Evolutionary conservation across 2,113 vertebrate genomes (phyloP).

Genomic region (Indicator indicator): DNA sequence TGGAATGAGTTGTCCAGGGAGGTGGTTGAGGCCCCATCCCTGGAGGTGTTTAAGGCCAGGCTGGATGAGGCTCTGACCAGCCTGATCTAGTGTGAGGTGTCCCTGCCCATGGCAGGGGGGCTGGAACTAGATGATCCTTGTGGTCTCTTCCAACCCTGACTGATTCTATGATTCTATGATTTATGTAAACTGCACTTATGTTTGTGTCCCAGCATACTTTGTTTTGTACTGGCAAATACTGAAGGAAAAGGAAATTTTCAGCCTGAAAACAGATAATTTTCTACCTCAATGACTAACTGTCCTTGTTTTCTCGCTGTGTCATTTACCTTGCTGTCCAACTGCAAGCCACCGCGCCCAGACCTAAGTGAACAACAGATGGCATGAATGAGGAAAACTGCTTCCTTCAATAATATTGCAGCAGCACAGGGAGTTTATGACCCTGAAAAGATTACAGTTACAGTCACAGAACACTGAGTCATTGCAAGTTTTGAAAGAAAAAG

Average conservation of each 20-base stretch:
- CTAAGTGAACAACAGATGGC: neutral
- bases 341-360: neutral
- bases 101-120: no score
- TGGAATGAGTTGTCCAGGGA: no score
- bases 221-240: neutral
- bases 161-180: no score
- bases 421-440: conserved; percentile 19
- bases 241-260: neutral
- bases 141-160: no score
- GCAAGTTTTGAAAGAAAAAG: conserved; percentile 3
- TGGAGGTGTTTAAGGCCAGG: no score
- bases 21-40: no score
- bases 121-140: no score
- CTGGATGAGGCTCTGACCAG: no score
- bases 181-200: neutral
- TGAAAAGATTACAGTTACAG: conserved; percentile 4
- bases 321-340: neutral
- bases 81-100: no score
- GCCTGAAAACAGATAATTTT: neutral
- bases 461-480: conserved; percentile 1
- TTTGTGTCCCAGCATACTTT: neutral
- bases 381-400: neutral
- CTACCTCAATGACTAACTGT: neutral
- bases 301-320: neutral
- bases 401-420: conserved; percentile 3